These are phyloP conservation scores for Thymelicus acteon DNA, from an alignment of 2,888 invertebrate species.

Conservation along the genomic window DNA sequence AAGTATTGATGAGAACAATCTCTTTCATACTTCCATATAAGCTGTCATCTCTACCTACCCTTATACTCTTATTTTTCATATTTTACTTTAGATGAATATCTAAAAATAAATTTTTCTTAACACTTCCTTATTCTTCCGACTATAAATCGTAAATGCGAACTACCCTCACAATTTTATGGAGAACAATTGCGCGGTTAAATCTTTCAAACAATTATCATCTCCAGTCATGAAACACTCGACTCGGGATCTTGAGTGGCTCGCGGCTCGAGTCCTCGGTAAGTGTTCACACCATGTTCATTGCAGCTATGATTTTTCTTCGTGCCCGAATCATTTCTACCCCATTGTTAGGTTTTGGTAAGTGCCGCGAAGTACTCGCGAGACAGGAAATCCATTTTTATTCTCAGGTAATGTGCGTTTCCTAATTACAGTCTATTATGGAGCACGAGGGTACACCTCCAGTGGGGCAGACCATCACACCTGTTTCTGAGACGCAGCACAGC, in stretches of 20 bases:
- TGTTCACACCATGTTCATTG: conserved; percentile 36
- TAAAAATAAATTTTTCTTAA: not conserved
- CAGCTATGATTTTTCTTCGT: conserved; percentile 29
- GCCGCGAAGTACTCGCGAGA: conserved; percentile 8
- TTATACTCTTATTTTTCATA: too few relatives aligned
- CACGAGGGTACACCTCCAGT: not conserved
- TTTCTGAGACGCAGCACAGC: too few relatives aligned
- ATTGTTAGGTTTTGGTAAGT: conserved; percentile 34
- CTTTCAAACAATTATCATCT: conserved; percentile 35
- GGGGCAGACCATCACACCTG: not conserved
- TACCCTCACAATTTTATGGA: conserved; percentile 24
- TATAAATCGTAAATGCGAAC: conserved; percentile 9
- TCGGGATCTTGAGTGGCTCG: conserved; percentile 24
- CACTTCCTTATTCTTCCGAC: not conserved
- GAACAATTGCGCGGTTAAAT: conserved; percentile 34
- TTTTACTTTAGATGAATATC: not conserved
- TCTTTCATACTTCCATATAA: too few relatives aligned
- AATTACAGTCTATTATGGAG: conserved; percentile 4
- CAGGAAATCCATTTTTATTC: conserved; percentile 29
- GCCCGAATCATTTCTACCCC: not conserved
- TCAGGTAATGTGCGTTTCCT: conserved; percentile 21
- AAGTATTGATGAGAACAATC: too few relatives aligned
- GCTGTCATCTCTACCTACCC: too few relatives aligned
- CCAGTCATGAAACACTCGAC: conserved; percentile 26
- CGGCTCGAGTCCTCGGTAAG: conserved; percentile 21